phyloP scores from a whole-genome alignment of 2,888 invertebrate genomes.

The Odontomyia ornata region DNA sequence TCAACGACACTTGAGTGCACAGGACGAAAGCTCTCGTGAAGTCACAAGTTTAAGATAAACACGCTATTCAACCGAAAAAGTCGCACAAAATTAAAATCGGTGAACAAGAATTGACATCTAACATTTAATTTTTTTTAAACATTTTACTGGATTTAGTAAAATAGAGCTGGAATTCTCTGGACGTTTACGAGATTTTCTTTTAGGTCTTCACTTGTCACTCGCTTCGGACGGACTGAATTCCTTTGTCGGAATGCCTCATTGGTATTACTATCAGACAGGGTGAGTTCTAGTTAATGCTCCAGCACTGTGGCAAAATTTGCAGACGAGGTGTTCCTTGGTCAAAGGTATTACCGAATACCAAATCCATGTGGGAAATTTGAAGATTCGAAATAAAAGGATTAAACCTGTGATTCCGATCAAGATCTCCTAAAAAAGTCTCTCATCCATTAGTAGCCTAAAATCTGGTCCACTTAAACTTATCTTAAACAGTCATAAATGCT shows the following conservation, averaged over 20 bases:
- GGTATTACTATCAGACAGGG: constrained; percentile 28
- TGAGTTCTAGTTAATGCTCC: neutral
- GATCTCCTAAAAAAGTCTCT: too few relatives aligned
- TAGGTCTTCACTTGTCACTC: constrained; percentile 46
- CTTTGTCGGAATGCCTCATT: constrained; percentile 29
- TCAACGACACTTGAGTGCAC: constrained; percentile 5
- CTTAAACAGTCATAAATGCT: too few relatives aligned
- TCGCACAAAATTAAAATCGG: neutral
- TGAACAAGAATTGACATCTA: too few relatives aligned
- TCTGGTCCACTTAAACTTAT: too few relatives aligned
- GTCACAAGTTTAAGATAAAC: neutral
- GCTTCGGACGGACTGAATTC: constrained; percentile 49
- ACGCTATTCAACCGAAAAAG: neutral
- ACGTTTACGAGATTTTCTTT: neutral
- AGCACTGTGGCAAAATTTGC: neutral
- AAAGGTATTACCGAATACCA: neutral
- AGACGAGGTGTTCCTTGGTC: neutral
- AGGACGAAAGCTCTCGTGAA: neutral
- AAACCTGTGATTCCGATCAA: too few relatives aligned
- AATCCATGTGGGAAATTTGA: too few relatives aligned
- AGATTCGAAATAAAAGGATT: too few relatives aligned
- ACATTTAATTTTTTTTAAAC: too few relatives aligned
- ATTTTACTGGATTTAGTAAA: too few relatives aligned
- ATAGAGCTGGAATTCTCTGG: too few relatives aligned
- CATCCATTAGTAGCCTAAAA: too few relatives aligned